phyloP scores from a whole-genome alignment of 1,140 invertebrate species.

The Copidosoma floridanum region DNA sequence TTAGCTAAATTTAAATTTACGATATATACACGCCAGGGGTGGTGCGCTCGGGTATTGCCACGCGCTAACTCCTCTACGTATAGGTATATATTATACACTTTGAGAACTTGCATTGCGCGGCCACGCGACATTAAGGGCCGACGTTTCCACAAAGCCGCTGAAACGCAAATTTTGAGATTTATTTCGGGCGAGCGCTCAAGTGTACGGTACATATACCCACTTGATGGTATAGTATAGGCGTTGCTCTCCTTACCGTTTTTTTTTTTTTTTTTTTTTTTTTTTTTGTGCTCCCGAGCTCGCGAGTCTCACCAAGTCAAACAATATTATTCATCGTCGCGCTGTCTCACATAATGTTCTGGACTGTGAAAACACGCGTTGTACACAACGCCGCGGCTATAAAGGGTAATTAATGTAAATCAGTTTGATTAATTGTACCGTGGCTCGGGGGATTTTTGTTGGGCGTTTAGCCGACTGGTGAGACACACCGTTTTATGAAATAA shows the following conservation, averaged over 20 bases:
- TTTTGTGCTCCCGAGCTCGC: not conserved
- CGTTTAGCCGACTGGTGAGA: not conserved
- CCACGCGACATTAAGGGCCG: conserved; percentile 17
- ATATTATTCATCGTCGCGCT: conserved; percentile 14
- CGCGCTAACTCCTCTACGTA: conserved; percentile 9
- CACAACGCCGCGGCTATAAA: not conserved
- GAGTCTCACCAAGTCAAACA: conserved; percentile 8
- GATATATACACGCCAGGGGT: conserved; percentile 21
- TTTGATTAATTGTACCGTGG: conserved; percentile 6
- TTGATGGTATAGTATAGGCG: no score
- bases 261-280: not conserved
- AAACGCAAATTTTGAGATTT: conserved; percentile 21
- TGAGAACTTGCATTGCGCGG: conserved; percentile 21
- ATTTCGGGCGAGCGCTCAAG: conserved; percentile 7
- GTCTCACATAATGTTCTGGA: no score
- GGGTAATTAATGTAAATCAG: conserved; percentile 17
- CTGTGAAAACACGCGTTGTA: not conserved
- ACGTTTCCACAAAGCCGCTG: conserved; percentile 26
- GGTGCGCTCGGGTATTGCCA: conserved; percentile 23
- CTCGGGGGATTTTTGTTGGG: no score
- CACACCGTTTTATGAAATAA: no score
- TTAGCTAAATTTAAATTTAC: conserved; percentile 48
- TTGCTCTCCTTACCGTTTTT: not conserved
- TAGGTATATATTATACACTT: no score
- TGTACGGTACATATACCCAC: no score